These are phyloP conservation scores for Ceratitis capitata DNA, from an alignment of 1,140 invertebrate genomes.

Conservation along the genomic window DNA sequence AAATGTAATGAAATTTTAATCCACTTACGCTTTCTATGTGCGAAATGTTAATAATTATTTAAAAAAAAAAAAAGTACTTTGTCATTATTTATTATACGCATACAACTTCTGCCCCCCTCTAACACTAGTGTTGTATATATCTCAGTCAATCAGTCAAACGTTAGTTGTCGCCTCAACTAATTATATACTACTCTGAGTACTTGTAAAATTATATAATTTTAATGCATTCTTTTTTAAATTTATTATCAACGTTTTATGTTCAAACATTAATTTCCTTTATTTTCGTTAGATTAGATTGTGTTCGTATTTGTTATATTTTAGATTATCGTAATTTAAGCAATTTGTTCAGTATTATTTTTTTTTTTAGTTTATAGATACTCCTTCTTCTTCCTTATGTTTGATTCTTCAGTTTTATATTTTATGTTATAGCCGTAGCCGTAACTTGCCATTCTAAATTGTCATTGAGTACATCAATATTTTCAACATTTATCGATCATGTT, in stretches of 20 bases:
- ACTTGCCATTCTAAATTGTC: slow-evolving; percentile 22
- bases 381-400: slow-evolving; percentile 27
- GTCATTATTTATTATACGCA: too few species aligned
- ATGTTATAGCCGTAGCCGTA: neutral
- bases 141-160: neutral
- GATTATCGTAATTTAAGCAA: neutral
- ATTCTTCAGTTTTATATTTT: neutral
- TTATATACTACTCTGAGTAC: neutral
- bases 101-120: too few species aligned
- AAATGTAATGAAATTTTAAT: too few species aligned
- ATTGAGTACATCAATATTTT: slow-evolving; percentile 36
- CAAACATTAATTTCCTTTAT: neutral
- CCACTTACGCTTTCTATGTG: too few species aligned
- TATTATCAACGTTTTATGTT: slow-evolving; percentile 15
- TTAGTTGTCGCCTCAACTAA: neutral
- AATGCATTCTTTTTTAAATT: neutral
- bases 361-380: neutral
- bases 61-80: too few species aligned
- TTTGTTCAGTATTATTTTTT: neutral
- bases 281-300: slow-evolving; percentile 6
- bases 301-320: neutral
- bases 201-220: neutral
- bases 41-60: too few species aligned
- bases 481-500: slow-evolving; percentile 39
- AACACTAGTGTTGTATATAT: too few species aligned